phyloP scores from a whole-genome alignment of 2,113 vertebrate genomes.

The Engystomops pustulosus region DNA sequence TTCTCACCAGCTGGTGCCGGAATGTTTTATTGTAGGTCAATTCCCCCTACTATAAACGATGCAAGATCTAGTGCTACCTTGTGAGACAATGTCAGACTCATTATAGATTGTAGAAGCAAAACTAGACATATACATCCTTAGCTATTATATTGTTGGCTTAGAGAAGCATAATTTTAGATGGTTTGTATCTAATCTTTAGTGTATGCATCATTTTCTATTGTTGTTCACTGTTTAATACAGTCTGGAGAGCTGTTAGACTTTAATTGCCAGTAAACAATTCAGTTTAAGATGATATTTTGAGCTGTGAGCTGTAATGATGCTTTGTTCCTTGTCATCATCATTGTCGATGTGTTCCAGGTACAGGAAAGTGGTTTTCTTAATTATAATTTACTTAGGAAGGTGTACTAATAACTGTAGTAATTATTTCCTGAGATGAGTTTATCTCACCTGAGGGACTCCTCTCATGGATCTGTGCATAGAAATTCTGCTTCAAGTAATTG shows the following conservation, averaged over 20 bases:
- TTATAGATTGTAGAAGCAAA: not conserved
- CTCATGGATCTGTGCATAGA: conserved; percentile 60
- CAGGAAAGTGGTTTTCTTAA: conserved; percentile 58
- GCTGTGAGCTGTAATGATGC: not conserved
- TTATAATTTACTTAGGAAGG: conserved; percentile 67
- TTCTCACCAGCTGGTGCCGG: no score
- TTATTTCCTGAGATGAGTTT: conserved; percentile 67
- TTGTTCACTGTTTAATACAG: not conserved
- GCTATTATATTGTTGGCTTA: no score
- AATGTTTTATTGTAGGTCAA: no score
- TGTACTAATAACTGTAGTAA: conserved; percentile 62
- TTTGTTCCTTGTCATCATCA: not conserved
- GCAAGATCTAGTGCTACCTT: no score
- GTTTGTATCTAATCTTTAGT: not conserved
- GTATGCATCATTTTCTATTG: not conserved
- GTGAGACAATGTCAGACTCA: not conserved
- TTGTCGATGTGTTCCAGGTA: conserved; percentile 21
- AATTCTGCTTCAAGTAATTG: conserved; percentile 62
- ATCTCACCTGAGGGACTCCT: conserved; percentile 66
- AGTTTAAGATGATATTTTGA: not conserved
- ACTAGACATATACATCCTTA: no score
- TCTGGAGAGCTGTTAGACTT: not conserved
- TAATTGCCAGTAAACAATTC: conserved; percentile 5
- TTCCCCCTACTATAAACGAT: no score
- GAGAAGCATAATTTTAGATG: not conserved